Conservation (phyloP, 1,140 invertebrate genomes). For the Lepidurus arcticus region DNA sequence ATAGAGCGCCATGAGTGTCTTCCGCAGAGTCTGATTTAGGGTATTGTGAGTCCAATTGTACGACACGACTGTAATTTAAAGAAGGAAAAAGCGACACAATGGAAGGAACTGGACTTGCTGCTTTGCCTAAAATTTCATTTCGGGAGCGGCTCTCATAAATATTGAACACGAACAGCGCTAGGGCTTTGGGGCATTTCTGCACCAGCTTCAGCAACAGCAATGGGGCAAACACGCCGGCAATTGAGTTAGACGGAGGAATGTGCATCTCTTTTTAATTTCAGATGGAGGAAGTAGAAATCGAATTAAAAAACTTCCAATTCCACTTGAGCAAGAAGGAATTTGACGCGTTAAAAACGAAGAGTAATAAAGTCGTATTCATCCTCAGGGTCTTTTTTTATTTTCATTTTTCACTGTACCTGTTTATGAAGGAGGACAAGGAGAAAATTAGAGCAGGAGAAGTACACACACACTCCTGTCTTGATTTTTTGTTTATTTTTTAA, state of each 20-base stretch:
- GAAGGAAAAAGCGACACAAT: not conserved
- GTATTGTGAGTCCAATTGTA: not conserved
- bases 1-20: not conserved
- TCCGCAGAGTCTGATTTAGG: not conserved
- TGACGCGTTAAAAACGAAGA: not conserved
- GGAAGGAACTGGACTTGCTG: not conserved
- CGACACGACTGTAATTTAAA: not conserved
- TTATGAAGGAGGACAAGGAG: not conserved
- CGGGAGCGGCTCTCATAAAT: not conserved
- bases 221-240: conserved; percentile 1
- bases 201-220: not conserved
- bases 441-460: not conserved
- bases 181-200: not conserved
- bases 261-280: not conserved
- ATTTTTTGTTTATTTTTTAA: not conserved
- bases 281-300: not conserved
- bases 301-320: not conserved
- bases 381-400: not conserved
- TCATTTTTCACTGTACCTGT: not conserved
- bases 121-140: conserved; percentile 15
- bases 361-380: conserved; percentile 19
- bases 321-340: not conserved
- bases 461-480: not conserved
- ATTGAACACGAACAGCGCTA: not conserved
- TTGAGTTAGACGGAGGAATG: not conserved